A percentile compares a stretch with the other conserved stretches of the same genome.
phyloP scores from a whole-genome alignment of 2,113 vertebrate genomes.

The Poicephalus meyeri region DNA sequence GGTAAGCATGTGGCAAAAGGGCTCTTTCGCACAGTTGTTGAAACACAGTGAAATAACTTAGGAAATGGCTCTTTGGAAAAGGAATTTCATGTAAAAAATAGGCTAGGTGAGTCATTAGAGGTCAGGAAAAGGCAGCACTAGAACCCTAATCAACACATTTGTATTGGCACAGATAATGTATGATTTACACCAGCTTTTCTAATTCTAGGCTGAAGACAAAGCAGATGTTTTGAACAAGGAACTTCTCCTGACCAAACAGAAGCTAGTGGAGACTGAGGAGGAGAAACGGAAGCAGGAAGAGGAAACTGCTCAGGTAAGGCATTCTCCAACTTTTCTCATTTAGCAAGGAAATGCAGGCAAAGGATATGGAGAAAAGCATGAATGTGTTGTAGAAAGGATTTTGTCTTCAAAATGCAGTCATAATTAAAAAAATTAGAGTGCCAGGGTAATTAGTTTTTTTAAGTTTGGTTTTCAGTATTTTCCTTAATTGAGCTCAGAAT shows the following conservation, averaged over 20 bases:
- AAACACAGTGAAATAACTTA: neutral
- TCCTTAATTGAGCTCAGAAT: neutral
- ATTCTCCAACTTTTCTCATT: neutral
- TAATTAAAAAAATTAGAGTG: neutral
- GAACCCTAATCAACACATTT: neutral
- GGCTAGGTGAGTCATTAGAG: neutral
- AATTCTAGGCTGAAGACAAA: constrained; percentile 92
- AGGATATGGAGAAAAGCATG: neutral
- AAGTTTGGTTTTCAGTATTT: neutral
- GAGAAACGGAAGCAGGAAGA: constrained; percentile 95
- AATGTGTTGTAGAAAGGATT: neutral
- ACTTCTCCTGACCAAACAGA: constrained; percentile 92
- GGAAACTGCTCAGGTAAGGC: constrained; percentile 91
- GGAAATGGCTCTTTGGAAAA: neutral
- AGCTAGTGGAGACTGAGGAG: constrained; percentile 93
- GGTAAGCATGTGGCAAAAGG: neutral
- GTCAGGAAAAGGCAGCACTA: neutral
- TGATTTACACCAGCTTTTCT: neutral
- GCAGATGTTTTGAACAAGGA: constrained; percentile 97
- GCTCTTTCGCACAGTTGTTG: neutral
- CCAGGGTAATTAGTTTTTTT: neutral
- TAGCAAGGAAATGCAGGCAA: neutral
- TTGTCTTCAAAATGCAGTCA: neutral
- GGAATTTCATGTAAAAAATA: neutral
- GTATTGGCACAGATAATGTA: neutral